A percentile compares a stretch with the other conserved stretches of the same genome.
These are phyloP conservation scores for Plodia interpunctella DNA, from an alignment of 1,140 invertebrate genomes.

Conservation along the genomic window DNA sequence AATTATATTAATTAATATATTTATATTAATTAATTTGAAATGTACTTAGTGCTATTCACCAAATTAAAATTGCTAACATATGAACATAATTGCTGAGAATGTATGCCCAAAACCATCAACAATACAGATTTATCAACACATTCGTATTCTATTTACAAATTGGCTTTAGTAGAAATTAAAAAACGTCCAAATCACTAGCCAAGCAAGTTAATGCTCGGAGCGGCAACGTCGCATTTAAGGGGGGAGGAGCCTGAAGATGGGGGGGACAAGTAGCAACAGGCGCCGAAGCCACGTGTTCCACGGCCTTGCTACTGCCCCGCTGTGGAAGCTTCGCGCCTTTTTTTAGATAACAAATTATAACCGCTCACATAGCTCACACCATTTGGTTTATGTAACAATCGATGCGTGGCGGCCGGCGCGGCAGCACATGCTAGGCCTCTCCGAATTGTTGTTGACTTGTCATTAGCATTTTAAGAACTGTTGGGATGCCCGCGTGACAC, in stretches of 20 bases:
- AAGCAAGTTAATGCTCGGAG: conserved; percentile 26
- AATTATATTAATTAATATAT: too few species aligned
- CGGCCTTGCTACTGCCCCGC: conserved; percentile 59
- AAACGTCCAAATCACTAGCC: conserved; percentile 36
- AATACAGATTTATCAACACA: too few species aligned
- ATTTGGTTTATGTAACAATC: conserved; percentile 27
- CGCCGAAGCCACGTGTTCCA: conserved; percentile 50
- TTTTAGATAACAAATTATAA: conserved; percentile 64
- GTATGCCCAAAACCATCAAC: too few species aligned
- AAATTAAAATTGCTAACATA: too few species aligned
- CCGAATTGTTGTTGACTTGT: too few species aligned
- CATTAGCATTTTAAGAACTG: too few species aligned
- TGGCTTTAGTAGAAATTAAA: conserved; percentile 24
- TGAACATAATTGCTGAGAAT: too few species aligned
- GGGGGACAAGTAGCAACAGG: conserved; percentile 62
- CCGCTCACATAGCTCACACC: conserved; percentile 31
- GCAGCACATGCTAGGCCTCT: too few species aligned
- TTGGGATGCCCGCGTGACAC: too few species aligned
- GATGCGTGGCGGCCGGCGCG: neutral
- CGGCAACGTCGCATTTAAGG: conserved; percentile 52
- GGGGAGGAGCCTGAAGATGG: conserved; percentile 14
- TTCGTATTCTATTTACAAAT: conserved; percentile 8
- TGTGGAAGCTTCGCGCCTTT: conserved; percentile 67
- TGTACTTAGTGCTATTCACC: too few species aligned
- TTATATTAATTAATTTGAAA: too few species aligned